Evolutionary conservation across 2,888 invertebrate species (phyloP), one percentile per base, ranked within the genome.

Genomic region (Apeira syringaria): DNA sequence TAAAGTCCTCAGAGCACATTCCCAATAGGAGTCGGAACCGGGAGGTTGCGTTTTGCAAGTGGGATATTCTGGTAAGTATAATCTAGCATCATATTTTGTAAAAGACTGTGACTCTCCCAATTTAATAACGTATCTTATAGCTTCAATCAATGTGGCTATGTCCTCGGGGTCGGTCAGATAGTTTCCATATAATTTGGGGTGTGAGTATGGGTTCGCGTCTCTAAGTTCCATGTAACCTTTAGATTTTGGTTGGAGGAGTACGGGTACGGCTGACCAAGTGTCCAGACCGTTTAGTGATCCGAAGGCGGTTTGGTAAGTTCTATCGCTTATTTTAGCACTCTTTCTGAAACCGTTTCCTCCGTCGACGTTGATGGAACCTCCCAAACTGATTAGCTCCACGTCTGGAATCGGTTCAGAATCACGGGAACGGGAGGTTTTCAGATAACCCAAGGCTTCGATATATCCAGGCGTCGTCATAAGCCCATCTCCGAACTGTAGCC

Each of bases 101-200:
- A 95, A 92, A 0, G 93, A 82, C 1, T 90, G 85, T 1, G 93
- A 93, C 53, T 91, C 66, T 0, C 91, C 87, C 2, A 95, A 73
- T 38, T 90, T 81, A 29, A 94, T 91, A 0, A 92, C 74, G 45
- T 92, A 91, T 64, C 93, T 93, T 2, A 94, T 86, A 11, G 92
- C 93, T 41, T 91, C 91, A 15, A 92, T 76, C 9, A 94, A 53
- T 0, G 92, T 91, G 8, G 87, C 84, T 29, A 93, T 70, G 59
- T 96, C 91, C 40, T 91, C 86, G 7, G 92, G 91, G 64, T 96
- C 92, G 0, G 92, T 90, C 43, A 97, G 92, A 68, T 97, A 97
- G 59, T 97, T 95, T 0, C 96, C 94, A 60, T 95, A 93, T 42
- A 98, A 91, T 46, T 93, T 90, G 0, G 98, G 97, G 63, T 93